Evolutionary conservation across 1,140 invertebrate species (phyloP), one percentile per base, ranked within the genome.

Genomic region (Marisa cornuarietis): DNA sequence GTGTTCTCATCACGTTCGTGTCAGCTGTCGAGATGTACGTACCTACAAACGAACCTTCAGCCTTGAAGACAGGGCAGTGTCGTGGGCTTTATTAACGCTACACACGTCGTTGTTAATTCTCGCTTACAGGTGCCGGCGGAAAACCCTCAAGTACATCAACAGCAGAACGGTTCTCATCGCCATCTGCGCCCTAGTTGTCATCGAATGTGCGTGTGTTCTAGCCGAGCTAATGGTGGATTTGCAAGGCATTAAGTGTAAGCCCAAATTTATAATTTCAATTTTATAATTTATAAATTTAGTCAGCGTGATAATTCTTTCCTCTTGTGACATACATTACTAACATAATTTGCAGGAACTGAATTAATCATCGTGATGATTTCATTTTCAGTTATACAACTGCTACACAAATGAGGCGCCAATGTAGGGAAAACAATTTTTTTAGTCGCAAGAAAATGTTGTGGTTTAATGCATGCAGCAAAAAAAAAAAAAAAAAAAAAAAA

Each of bases 201-300:
- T 86, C 24, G 85, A 86, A 76, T 87, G 85, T 71, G 79, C 85
- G 8, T 87, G 85, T 76, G 85, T 87, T n/a, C 76, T 87, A 78
- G 81, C 84, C 11, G 85, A 87, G 73, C 81, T 86, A 10, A 87
- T 86, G 86, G 84, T 87, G 65, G 86, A 87, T 68, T 80, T 87
- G 16, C 86, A 87, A 22, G 83, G 83, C 20, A 86, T 87, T 22
- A 82, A 84, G 74, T 82, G 85, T 87, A 82, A 81, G 79, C 54
- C 9, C 11, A 11, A 18, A 58, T 58, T 58, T 58, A 1, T 14
- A 58, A 18, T 58, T 18, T 18, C 9, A 8, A 14, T 18, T 58
- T 58, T 11, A 18, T 58, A 58, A 58, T 42, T 42, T 6, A 42
- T 42, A 42, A 42, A 42, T 42, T 42, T 6, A 42, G 6, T 42